Evolutionary conservation across 1,140 invertebrate species (phyloP), one percentile per base, ranked within the genome.

Genomic region (Drosophila baimaii): DNA sequence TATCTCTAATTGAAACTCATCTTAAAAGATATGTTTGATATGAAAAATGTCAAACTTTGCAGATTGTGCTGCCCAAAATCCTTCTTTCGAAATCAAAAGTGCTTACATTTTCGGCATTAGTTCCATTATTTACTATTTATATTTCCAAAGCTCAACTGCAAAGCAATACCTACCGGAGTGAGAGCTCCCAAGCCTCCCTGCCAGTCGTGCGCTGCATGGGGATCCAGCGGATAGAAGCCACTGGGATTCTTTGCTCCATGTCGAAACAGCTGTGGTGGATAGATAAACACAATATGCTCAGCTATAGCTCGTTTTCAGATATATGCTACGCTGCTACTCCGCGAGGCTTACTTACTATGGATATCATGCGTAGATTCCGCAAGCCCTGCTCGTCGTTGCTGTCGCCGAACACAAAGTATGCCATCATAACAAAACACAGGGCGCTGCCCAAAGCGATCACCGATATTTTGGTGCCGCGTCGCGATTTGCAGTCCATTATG

Each of bases 171-270:
- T 92, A 95, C 95, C 92, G 94, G 94, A 21, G 95, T 95, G 19
- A 96, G 92, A 21, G 94, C 93, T 19, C 95, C 95, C 82, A 94
- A 93, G 12, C 95, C 95, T 23, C 93, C 93, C 21, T 94, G 93
- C 95, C 95, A 96, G 23, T 92, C 76, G 58, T 94, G 93, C 52
- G 94, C 92, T 43, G 92, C 93, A 83, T 95, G 92, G 2, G 95
- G 95, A 93, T 96, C 95, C 57, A 93, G 95, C 6, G 94, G 93
- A 79, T 95, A 96, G 5, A 94, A 93, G 58, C 93, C 86, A 13
- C 94, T 94, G 1, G 96, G 96, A 44, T 93, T 94, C 79, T 95
- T 93, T 81, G 95, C 95, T 17, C 96, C 96, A 93, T 96, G 96
- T n/a, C 95, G 93, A 81, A 95, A 96, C 52, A 95, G 70, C 95